phyloP scores from a whole-genome alignment of 1,140 invertebrate genomes.

The Lanistes nyassanus region DNA sequence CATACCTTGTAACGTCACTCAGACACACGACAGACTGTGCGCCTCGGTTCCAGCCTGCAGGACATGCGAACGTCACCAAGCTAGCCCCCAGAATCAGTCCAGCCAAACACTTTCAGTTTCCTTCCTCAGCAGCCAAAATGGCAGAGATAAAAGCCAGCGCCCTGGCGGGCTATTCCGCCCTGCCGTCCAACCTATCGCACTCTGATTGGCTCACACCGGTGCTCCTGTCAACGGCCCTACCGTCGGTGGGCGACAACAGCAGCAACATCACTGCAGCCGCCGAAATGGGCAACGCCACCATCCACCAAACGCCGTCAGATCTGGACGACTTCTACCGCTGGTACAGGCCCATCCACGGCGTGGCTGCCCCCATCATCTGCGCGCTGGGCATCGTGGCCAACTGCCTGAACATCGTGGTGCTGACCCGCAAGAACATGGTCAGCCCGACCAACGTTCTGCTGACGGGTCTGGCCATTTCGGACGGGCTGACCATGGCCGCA shows the following conservation, averaged over 20 bases:
- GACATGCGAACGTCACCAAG: neutral
- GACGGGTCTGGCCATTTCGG: slow-evolving; percentile 84
- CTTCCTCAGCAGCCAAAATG: neutral
- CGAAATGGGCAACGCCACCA: slow-evolving; percentile 13
- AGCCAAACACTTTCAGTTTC: too few species aligned
- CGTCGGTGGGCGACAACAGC: neutral
- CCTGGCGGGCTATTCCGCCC: neutral
- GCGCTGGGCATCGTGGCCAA: slow-evolving; percentile 90
- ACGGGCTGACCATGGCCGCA: slow-evolving; percentile 83
- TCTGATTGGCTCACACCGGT: slow-evolving; percentile 6
- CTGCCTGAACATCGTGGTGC: slow-evolving; percentile 86
- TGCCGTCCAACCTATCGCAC: slow-evolving; percentile 7
- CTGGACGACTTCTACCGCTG: slow-evolving; percentile 43
- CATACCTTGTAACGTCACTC: neutral
- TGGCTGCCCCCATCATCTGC: slow-evolving; percentile 80
- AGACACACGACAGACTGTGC: neutral
- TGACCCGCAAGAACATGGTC: slow-evolving; percentile 86
- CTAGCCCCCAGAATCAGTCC: neutral
- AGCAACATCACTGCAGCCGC: neutral
- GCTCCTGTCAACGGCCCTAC: neutral
- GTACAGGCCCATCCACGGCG: slow-evolving; percentile 75
- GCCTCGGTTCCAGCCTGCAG: too few species aligned
- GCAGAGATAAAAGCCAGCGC: neutral
- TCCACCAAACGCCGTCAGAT: slow-evolving; percentile 18
- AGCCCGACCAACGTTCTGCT: slow-evolving; percentile 85